Percentiles rank a stretch among this genome's conserved stretches.
These are phyloP conservation scores for Ariolimax columbianus DNA, from an alignment of 2,888 invertebrate genomes.

Conservation along the genomic window DNA sequence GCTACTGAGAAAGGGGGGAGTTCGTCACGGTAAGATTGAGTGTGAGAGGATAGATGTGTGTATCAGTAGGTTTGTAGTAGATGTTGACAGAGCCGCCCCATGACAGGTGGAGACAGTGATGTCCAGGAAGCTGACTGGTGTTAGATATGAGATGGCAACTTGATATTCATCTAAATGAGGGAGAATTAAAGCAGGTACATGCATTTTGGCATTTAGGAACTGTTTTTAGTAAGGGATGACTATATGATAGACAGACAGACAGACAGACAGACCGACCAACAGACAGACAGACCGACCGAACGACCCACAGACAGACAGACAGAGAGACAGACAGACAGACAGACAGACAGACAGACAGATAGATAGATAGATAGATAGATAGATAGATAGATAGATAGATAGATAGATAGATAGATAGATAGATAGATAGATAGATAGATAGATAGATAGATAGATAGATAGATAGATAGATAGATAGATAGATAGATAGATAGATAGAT, in stretches of 20 bases:
- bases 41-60: too few relatives aligned
- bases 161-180: too few relatives aligned
- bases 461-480: background rate
- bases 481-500: conserved; percentile 1
- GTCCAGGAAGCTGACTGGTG: too few relatives aligned
- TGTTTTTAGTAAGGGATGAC: too few relatives aligned
- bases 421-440: conserved; percentile 19
- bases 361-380: background rate
- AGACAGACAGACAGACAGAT: background rate
- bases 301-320: conserved; percentile 20
- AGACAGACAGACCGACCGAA: background rate
- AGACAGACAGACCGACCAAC: background rate
- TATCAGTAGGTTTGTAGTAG: too few relatives aligned
- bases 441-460: conserved; percentile 19
- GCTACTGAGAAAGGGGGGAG: too few relatives aligned
- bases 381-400: background rate
- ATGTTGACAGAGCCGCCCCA: too few relatives aligned
- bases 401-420: background rate
- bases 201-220: too few relatives aligned
- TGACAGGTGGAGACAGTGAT: too few relatives aligned
- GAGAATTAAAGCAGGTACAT: too few relatives aligned
- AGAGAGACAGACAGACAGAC: conserved; percentile 15
- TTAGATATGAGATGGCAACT: too few relatives aligned
- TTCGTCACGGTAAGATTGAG: too few relatives aligned
- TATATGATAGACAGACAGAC: background rate